Percentiles rank a stretch among this genome's conserved stretches.
Evolutionary conservation across 2,113 vertebrate genomes (phyloP).

Genomic region (Bos javanicus): DNA sequence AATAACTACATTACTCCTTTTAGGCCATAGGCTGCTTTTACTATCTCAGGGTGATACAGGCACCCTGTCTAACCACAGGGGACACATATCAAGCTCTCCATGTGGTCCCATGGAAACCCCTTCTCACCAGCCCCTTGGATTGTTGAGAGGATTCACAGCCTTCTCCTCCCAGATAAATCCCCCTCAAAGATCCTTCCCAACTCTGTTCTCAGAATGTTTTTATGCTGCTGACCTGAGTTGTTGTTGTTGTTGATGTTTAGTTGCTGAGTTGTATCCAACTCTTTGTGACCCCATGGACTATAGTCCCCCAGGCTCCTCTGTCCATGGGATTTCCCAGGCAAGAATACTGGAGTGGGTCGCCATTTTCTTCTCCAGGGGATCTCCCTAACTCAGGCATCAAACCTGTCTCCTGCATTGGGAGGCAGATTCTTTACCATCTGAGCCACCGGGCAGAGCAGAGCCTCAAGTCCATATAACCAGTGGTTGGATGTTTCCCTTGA

Average conservation of each 20-base stretch:
- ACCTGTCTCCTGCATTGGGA: background rate
- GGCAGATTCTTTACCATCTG: background rate
- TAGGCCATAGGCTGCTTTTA: background rate
- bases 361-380: background rate
- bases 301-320: background rate
- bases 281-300: background rate
- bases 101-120: background rate
- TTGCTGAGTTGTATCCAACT: background rate
- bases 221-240: background rate
- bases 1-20: background rate
- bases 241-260: background rate
- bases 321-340: background rate
- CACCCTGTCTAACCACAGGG: background rate
- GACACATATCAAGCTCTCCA: background rate
- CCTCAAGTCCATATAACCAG: rapidly evolving
- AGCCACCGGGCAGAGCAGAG: background rate
- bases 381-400: background rate
- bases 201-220: background rate
- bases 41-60: background rate
- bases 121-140: background rate
- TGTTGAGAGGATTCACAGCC: background rate
- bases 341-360: background rate
- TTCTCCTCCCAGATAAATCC: background rate
- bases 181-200: background rate
- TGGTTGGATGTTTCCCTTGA: background rate